A percentile compares a stretch with the other conserved stretches of the same genome.
Conservation (phyloP, 2,113 vertebrate genomes). For the Trichechus manatus region DNA sequence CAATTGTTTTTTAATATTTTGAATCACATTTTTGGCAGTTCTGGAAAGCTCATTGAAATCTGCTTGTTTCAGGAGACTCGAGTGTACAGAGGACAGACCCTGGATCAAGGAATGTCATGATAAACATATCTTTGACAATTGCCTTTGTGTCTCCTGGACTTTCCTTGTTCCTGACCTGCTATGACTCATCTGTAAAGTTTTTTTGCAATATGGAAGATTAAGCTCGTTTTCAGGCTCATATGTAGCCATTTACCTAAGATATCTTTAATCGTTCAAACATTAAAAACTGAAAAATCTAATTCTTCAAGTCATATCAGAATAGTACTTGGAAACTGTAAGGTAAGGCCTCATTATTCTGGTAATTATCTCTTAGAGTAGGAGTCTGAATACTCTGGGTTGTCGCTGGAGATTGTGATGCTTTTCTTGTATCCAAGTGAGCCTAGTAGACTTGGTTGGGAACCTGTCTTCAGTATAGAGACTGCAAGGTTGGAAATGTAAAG, state of each 20-base stretch:
- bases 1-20: background rate
- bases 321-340: background rate
- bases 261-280: background rate
- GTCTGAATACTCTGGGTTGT: background rate
- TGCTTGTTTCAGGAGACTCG: background rate
- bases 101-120: background rate
- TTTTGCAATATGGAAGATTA: background rate
- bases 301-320: background rate
- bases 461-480: background rate
- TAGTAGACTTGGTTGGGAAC: background rate
- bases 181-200: background rate
- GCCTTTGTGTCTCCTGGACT: background rate
- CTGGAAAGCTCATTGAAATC: background rate
- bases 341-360: background rate
- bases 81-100: background rate
- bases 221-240: background rate
- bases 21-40: background rate
- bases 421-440: background rate
- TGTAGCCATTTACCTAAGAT: background rate
- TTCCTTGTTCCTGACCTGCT: background rate
- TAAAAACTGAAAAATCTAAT: background rate
- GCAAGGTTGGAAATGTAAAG: background rate
- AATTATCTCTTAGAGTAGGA: background rate
- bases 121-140: background rate
- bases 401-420: background rate